Base-by-base conservation (phyloP, 2,797 vertebrate species). In the Enteromius treurensis region DNA sequence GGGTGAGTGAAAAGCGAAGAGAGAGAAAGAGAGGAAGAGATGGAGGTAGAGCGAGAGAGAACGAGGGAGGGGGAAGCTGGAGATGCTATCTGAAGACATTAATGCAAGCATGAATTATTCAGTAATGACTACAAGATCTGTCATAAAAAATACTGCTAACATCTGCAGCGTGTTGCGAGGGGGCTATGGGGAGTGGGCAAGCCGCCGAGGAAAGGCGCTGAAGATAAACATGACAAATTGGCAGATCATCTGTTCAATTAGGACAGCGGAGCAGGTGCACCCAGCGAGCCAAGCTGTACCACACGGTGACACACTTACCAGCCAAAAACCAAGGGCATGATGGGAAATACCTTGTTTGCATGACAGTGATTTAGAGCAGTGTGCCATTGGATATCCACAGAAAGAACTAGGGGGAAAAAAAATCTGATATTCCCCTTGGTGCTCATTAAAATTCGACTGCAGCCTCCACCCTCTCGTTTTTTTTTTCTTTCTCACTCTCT, bases 81-180 rank as follows among this genome's bases (percentile, higher is more conserved):
- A 94, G 94, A 95, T 93, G 94, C 92, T 96, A 97, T 96, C 96
- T 93, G 95, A 95, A 96, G 96, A 94, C 95, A 96, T 96, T 96
- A 96, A 96, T 90, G 95, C 92, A 86, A 88, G 90, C 77, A 97
- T 98, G 96, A 97, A 97, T 98, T 96, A 98, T 98, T 97, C 97
- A 98, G 90, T 96, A 96, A 97, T 95, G 95, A 97, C 96, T 93
- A 95, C 94, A 93, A 95, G 95, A 96, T 96, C 95, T 95, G 95
- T 96, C 95, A 94, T 89, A 89, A 90, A 93, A 91, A 90, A 90
- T 91, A 89, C 89, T 90, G 93, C 93, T 94, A 94, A 94, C 94
- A 94, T 94, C 94, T 95, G 94, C 94, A 94, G 91, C 83, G 87
- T 92, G 93, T 92, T 94, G 79, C 40, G 89, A 91, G 93, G 89